These are phyloP conservation scores for Alauda arvensis DNA, from an alignment of 2,797 vertebrate genomes.

Conservation along the genomic window DNA sequence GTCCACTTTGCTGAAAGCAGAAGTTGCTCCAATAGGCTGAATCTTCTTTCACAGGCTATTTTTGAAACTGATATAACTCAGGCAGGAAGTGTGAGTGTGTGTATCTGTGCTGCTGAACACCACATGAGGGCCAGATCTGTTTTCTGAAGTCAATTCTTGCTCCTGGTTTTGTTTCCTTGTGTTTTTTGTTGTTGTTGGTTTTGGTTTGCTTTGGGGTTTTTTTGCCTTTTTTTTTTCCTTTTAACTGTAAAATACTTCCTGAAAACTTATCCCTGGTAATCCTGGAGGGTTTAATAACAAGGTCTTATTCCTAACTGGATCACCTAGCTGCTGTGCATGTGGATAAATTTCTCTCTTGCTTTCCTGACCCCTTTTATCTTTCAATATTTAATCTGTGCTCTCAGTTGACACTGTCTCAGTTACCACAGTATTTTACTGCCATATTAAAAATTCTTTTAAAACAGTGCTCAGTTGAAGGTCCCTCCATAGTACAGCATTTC, in stretches of 20 bases:
- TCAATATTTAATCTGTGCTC: not conserved
- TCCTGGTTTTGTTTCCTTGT: not conserved
- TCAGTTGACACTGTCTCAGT: not conserved
- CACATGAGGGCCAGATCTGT: not conserved
- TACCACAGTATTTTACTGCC: not conserved
- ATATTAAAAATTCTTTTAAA: not conserved
- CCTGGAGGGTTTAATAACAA: not conserved
- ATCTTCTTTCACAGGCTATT: not conserved
- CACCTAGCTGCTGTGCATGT: not conserved
- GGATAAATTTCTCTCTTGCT: not conserved
- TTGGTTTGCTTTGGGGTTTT: not conserved
- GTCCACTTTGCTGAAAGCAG: not conserved
- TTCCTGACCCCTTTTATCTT: not conserved
- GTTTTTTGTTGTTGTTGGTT: not conserved
- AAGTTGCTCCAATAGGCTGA: not conserved
- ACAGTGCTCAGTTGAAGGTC: not conserved
- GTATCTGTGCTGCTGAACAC: slow-evolving; percentile 9
- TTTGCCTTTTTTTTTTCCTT: not conserved
- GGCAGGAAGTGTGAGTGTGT: not conserved
- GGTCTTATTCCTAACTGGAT: not conserved
- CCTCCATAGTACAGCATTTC: not conserved
- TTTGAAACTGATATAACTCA: not conserved
- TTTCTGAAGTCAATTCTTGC: not conserved
- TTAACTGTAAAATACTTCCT: not conserved
- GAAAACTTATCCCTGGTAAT: not conserved